A percentile compares a stretch with the other conserved stretches of the same genome.
Conservation (phyloP, 1,140 invertebrate species). For the Drosophila sp. region DNA sequence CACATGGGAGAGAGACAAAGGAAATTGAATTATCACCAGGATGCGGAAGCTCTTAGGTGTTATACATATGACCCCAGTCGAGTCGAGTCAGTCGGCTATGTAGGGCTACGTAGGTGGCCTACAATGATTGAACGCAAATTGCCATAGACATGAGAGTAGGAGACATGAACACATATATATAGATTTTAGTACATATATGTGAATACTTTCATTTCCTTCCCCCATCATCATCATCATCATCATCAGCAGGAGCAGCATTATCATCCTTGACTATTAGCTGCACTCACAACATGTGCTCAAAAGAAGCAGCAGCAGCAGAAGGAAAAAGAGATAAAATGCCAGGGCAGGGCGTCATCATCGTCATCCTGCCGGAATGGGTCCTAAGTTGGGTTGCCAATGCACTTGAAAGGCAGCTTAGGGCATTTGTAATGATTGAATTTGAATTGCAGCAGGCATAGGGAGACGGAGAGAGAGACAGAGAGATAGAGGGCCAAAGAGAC, state of each 20-base stretch:
- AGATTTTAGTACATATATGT: background rate
- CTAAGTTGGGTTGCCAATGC: constrained; percentile 17
- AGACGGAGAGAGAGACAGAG: background rate
- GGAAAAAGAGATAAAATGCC: constrained; percentile 36
- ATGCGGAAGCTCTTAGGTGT: constrained; percentile 19
- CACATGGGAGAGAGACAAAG: background rate
- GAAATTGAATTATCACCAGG: constrained; percentile 21
- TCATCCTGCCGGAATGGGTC: constrained; percentile 12
- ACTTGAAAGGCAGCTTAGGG: constrained; percentile 58
- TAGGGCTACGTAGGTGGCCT: background rate
- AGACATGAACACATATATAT: constrained; percentile 4
- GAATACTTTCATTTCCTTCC: background rate
- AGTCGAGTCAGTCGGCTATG: background rate
- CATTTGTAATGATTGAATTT: constrained; percentile 74
- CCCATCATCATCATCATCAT: background rate
- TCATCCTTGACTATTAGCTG: constrained; percentile 49
- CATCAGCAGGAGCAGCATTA: background rate
- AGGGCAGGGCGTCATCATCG: constrained; percentile 10
- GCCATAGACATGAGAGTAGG: constrained; percentile 23
- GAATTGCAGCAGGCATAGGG: constrained; percentile 51
- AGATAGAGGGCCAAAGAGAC: background rate
- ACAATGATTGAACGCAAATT: constrained; percentile 39
- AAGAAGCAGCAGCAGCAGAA: background rate
- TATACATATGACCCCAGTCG: constrained; percentile 7
- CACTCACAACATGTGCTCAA: constrained; percentile 38